Base-by-base conservation (phyloP, 2,797 vertebrate species). In the Platyrinchus mystaceus region DNA sequence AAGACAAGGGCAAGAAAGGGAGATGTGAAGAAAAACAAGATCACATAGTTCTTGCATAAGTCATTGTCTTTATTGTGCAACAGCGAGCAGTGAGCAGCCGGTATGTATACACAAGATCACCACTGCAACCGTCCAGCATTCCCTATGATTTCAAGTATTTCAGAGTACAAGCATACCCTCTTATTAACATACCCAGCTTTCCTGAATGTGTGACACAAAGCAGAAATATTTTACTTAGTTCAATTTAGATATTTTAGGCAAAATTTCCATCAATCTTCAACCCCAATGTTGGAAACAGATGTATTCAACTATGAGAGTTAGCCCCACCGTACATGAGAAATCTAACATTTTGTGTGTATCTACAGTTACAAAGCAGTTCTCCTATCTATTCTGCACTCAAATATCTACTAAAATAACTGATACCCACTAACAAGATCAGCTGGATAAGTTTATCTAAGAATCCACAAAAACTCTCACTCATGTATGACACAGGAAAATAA, bases 81-180 rank as follows among this genome's bases (percentile, higher is more conserved):
- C 46, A 87, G 77, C 0, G 0, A 66, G 43, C 24, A 43, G 24
- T 24, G 58, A 13, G 1, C 28, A 67, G 39, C 49, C 0, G 0
- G 11, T 60, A 46, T 0, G 1, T 17, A 69, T 0, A 63, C 6
- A 37, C 0, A 2, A 86, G 9, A 64, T 82, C 63, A 52, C 32
- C 20, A 24, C 13, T 82, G 21, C 43, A 87, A 59, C 13, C 4
- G 2, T 34, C n/a, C 41, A 74, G 27, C 19, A 60, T 53, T 77
- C 70, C 18, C 39, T 83, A 50, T 10, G 10, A 30, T 82, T 90
- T 76, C 47, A 67, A 53, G n/a, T 68, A 50, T 70, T 80, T 89
- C 13, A n/a, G 14, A 28, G 27, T 47, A 78, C 70, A 23, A 39
- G 32, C 22, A 14, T 15, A 81, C 5, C 11, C 15, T 26, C 32